phyloP scores from a whole-genome alignment of 2,888 invertebrate species.

The Heliconius hortense region DNA sequence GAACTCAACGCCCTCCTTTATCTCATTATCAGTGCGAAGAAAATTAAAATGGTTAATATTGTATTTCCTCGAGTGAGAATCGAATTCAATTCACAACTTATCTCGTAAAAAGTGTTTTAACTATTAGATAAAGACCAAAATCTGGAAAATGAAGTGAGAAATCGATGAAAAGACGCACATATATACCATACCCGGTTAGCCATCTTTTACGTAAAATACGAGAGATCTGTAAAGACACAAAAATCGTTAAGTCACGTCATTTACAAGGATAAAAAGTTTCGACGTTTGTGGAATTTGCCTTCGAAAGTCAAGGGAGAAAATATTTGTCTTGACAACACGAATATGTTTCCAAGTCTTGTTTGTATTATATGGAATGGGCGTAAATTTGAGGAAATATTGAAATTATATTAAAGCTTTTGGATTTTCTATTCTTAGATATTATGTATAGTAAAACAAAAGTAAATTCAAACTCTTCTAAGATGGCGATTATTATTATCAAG shows the following conservation, averaged over 20 bases:
- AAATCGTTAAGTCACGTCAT: conserved; percentile 11
- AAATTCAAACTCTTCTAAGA: too few relatives aligned
- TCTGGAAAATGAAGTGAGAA: neutral
- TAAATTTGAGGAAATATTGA: neutral
- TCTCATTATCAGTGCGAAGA: too few relatives aligned
- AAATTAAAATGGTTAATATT: too few relatives aligned
- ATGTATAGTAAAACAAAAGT: too few relatives aligned
- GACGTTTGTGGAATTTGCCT: conserved; percentile 4
- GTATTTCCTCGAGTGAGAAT: too few relatives aligned
- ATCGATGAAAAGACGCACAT: neutral
- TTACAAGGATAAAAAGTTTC: conserved; percentile 17
- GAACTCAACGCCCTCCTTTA: too few relatives aligned
- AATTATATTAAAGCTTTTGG: neutral
- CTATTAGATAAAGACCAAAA: neutral
- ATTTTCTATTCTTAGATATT: neutral
- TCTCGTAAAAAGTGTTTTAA: neutral
- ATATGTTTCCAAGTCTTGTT: conserved; percentile 7
- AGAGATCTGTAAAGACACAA: conserved; percentile 4
- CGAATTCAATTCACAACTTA: too few relatives aligned
- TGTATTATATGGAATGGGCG: neutral
- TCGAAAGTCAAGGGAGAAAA: neutral
- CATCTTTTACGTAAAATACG: neutral
- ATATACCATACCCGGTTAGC: neutral
- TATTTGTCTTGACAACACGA: conserved; percentile 3
- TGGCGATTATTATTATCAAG: too few relatives aligned